phyloP scores from a whole-genome alignment of 2,113 vertebrate species.

The Corapipo altera region DNA sequence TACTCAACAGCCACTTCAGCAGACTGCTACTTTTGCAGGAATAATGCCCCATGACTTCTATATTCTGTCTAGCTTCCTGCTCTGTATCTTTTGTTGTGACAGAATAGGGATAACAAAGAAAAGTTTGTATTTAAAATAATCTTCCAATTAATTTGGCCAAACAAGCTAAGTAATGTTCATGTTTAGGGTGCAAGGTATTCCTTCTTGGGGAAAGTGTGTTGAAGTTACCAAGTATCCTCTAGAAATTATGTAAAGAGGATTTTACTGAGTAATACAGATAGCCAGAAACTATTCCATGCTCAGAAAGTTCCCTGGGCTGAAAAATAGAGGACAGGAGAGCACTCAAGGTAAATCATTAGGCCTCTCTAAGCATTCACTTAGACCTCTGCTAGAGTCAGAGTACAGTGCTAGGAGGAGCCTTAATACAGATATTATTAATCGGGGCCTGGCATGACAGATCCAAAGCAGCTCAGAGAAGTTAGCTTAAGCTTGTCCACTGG shows the following conservation, averaged over 20 bases:
- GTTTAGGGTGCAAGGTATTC: background rate
- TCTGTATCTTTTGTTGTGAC: background rate
- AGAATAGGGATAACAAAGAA: background rate
- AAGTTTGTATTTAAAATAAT: background rate
- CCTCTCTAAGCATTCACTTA: background rate
- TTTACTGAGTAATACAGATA: background rate
- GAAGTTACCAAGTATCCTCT: background rate
- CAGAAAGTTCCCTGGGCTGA: background rate
- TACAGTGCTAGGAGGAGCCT: background rate
- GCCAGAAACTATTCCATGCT: background rate
- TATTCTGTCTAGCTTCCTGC: background rate
- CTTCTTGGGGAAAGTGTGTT: background rate
- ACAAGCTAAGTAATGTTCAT: background rate
- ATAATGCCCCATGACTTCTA: background rate
- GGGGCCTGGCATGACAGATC: background rate
- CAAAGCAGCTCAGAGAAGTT: background rate
- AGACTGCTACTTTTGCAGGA: background rate
- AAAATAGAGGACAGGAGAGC: accelerated
- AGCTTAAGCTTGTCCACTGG: background rate
- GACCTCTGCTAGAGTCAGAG: background rate
- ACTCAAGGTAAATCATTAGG: background rate
- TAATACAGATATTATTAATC: background rate
- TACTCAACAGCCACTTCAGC: background rate
- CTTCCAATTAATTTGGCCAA: background rate
- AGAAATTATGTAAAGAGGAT: background rate